phyloP scores from a whole-genome alignment of 1,140 invertebrate species.

The Holcopasites calliopsidis region DNA sequence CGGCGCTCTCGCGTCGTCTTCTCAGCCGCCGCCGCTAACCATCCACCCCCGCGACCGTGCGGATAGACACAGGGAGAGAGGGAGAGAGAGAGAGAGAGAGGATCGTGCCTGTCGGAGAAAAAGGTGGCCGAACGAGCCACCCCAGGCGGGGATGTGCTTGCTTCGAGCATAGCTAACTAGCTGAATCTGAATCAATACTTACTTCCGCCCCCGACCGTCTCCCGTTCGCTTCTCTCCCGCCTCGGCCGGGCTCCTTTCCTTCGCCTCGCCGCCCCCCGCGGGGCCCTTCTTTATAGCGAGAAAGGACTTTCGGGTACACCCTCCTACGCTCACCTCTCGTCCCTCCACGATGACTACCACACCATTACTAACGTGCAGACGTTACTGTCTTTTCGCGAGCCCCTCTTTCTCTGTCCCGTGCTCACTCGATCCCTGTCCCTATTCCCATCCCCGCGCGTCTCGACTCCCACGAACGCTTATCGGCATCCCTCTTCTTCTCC shows the following conservation, averaged over 20 bases:
- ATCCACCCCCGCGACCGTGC: slow-evolving; percentile 25
- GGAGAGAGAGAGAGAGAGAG: slow-evolving; percentile 9
- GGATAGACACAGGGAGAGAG: slow-evolving; percentile 3
- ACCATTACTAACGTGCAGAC: slow-evolving; percentile 15
- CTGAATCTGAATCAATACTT: slow-evolving; percentile 77
- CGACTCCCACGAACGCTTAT: background rate
- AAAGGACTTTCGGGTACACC: slow-evolving; percentile 40
- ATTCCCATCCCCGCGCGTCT: background rate
- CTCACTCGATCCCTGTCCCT: too few relatives aligned
- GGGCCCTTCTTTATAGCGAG: slow-evolving; percentile 41
- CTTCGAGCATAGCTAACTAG: slow-evolving; percentile 75
- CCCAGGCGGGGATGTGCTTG: slow-evolving; percentile 53
- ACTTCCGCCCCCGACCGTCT: slow-evolving; percentile 66
- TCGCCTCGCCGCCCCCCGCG: background rate
- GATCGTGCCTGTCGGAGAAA: slow-evolving; percentile 44
- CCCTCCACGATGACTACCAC: slow-evolving; percentile 22
- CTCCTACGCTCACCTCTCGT: slow-evolving; percentile 34
- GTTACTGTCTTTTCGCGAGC: slow-evolving; percentile 36
- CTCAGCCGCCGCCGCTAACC: slow-evolving; percentile 39
- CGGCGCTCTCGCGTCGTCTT: slow-evolving; percentile 21
- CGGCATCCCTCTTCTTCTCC: background rate
- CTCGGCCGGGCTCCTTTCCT: background rate
- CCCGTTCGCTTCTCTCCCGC: slow-evolving; percentile 25
- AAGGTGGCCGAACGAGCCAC: slow-evolving; percentile 28
- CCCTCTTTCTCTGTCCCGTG: slow-evolving; percentile 4